Conservation (phyloP, 2,113 vertebrate genomes). For the Hemibagrus wyckioides region DNA sequence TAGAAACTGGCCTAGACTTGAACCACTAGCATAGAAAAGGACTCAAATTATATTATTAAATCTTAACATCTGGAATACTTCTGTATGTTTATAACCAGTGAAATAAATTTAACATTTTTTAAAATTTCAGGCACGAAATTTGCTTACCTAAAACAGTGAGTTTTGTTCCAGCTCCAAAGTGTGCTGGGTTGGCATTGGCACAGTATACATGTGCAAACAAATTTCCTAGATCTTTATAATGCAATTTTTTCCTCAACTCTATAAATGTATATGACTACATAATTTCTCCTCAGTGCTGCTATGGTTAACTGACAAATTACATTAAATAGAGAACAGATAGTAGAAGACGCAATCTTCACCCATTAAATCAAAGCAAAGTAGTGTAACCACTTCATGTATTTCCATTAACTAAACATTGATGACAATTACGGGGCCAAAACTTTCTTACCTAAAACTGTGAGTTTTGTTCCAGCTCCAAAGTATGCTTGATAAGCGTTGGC, state of each 20-base stretch:
- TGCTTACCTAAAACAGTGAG: conserved; percentile 67
- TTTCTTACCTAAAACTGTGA: conserved; percentile 57
- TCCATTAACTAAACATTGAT: neutral
- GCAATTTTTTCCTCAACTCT: too few species aligned
- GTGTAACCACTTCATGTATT: too few species aligned
- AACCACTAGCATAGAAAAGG: neutral
- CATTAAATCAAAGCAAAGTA: neutral
- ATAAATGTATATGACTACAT: neutral
- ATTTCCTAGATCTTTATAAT: conserved; percentile 1
- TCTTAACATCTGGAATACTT: neutral
- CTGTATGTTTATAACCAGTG: neutral
- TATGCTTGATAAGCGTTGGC: conserved; percentile 46
- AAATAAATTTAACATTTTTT: neutral
- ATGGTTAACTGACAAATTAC: neutral
- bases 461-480: conserved; percentile 56
- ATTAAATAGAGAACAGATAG: neutral
- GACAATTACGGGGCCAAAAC: neutral
- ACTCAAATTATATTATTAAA: neutral
- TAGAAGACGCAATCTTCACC: neutral
- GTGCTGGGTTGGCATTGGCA: conserved; percentile 33
- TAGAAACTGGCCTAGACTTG: neutral
- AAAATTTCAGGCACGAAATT: neutral
- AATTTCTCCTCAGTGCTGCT: neutral
- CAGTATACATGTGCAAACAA: neutral
- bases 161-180: conserved; percentile 71